These are phyloP conservation scores for Quadriops clusia DNA, from an alignment of 2,888 invertebrate genomes.

Conservation along the genomic window DNA sequence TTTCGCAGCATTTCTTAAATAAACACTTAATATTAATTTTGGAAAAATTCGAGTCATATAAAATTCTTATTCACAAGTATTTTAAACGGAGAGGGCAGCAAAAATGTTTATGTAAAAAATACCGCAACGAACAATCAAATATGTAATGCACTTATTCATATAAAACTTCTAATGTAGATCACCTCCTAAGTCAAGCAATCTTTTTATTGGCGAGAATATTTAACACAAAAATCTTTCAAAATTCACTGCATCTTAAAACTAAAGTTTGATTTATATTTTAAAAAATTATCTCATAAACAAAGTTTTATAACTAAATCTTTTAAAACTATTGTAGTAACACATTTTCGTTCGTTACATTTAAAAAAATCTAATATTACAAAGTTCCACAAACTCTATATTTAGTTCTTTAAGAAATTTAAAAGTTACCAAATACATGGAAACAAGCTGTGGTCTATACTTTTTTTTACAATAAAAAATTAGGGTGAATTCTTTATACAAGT, in stretches of 20 bases:
- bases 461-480: constrained; percentile 19
- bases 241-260: constrained; percentile 8
- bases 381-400: no score
- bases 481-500: constrained; percentile 21
- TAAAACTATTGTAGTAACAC: constrained; percentile 4
- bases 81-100: constrained; percentile 16
- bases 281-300: constrained; percentile 8
- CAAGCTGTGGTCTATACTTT: constrained; percentile 16
- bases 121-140: constrained; percentile 19
- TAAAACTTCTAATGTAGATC: constrained; percentile 28
- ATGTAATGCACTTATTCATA: constrained; percentile 33
- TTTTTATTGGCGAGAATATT: no score
- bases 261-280: not conserved
- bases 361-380: constrained; percentile 3
- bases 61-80: constrained; percentile 18
- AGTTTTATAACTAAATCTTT: constrained; percentile 4
- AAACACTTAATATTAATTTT: constrained; percentile 20
- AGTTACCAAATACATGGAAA: constrained; percentile 14
- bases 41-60: constrained; percentile 16
- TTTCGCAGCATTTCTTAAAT: constrained; percentile 30
- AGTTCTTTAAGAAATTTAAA: constrained; percentile 8
- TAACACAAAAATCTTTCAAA: constrained; percentile 11
- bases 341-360: constrained; percentile 2
- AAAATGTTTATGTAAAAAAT: constrained; percentile 27
- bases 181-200: no score